Conservation (phyloP, 2,888 invertebrate genomes). For the Tenthredo scrophulariae region DNA sequence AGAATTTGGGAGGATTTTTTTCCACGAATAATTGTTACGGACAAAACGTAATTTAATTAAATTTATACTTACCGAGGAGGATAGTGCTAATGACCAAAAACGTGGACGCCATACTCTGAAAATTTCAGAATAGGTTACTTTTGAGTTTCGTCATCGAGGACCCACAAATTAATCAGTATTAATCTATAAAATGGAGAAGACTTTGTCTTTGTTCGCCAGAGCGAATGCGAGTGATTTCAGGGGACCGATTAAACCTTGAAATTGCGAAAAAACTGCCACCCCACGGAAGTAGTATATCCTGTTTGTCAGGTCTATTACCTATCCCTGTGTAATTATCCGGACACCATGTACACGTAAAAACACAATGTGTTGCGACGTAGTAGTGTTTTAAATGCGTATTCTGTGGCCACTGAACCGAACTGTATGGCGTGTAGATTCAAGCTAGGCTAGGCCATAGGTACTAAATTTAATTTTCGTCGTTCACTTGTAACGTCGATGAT, state of each 20-base stretch:
- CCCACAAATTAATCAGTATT: background rate
- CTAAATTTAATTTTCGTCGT: background rate
- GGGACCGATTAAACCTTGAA: constrained; percentile 50
- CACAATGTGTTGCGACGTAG: constrained; percentile 56
- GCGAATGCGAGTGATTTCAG: constrained; percentile 25
- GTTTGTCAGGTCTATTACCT: constrained; percentile 49
- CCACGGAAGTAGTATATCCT: constrained; percentile 51
- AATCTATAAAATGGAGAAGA: constrained; percentile 7
- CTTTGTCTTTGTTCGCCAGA: constrained; percentile 40
- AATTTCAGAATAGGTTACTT: background rate
- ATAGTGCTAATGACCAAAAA: constrained; percentile 28
- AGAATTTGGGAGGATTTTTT: background rate
- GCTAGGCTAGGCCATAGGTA: constrained; percentile 28
- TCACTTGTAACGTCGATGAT: background rate
- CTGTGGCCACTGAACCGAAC: constrained; percentile 63
- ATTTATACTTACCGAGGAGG: constrained; percentile 26
- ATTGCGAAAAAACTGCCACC: constrained; percentile 52
- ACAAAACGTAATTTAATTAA: background rate
- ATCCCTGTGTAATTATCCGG: constrained; percentile 53
- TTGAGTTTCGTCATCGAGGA: background rate
- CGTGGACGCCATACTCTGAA: constrained; percentile 42
- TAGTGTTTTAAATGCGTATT: constrained; percentile 60
- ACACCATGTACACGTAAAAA: constrained; percentile 33
- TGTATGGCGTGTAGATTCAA: constrained; percentile 60
- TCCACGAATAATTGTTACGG: background rate